phyloP scores from a whole-genome alignment of 2,113 vertebrate genomes.

The Aphyosemion australe region DNA sequence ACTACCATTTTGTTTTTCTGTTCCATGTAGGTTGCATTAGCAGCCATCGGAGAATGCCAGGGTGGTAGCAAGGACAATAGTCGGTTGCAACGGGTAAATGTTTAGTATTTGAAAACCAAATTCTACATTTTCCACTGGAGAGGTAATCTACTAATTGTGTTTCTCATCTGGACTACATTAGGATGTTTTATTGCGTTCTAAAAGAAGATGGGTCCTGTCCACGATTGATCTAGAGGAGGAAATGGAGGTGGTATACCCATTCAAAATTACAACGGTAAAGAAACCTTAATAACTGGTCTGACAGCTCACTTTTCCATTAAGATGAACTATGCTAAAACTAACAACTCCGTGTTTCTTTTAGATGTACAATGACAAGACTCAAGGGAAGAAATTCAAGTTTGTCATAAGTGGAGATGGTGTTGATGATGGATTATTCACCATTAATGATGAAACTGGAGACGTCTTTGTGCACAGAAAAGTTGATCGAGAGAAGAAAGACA shows the following conservation, averaged over 20 bases:
- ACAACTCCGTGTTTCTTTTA: conserved; percentile 34
- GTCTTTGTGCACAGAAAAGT: conserved; percentile 66
- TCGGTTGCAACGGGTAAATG: conserved; percentile 59
- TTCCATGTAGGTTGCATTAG: conserved; percentile 41
- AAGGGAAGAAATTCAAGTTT: conserved; percentile 29
- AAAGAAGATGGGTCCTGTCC: conserved; percentile 86
- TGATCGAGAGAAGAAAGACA: conserved; percentile 70
- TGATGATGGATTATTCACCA: conserved; percentile 68
- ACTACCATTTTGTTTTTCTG: too few relatives aligned
- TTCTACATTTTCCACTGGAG: not conserved
- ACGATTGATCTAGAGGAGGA: conserved; percentile 82
- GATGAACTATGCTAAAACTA: not conserved
- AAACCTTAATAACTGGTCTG: not conserved
- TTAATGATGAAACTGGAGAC: conserved; percentile 53
- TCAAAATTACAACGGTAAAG: conserved; percentile 65
- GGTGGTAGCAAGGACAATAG: not conserved
- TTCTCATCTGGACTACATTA: conserved; percentile 35
- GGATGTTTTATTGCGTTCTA: conserved; percentile 70
- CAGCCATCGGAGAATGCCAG: conserved; percentile 13
- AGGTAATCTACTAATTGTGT: not conserved
- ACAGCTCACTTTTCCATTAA: not conserved
- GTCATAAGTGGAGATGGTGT: conserved; percentile 80
- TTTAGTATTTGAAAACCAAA: not conserved
- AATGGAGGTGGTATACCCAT: conserved; percentile 76
- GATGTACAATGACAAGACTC: conserved; percentile 69